A percentile compares a stretch with the other conserved stretches of the same genome.
Evolutionary conservation across 2,888 invertebrate species (phyloP).

Genomic region (Aproaerema taeniolella): DNA sequence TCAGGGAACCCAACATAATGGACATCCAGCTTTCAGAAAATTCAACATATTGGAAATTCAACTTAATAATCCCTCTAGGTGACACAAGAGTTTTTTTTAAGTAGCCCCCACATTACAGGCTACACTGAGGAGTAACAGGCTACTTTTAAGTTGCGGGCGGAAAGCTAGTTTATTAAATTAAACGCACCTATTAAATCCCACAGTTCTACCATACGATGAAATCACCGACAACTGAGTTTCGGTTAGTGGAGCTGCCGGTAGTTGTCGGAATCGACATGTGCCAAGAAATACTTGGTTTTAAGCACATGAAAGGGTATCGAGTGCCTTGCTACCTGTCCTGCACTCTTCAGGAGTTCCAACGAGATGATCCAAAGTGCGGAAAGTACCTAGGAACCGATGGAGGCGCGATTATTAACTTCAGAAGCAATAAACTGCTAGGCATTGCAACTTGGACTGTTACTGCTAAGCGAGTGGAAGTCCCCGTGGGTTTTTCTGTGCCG

Average conservation of each 20-base stretch:
- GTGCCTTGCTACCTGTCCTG: slow-evolving; percentile 56
- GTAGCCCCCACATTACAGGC: no score
- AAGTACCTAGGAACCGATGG: slow-evolving; percentile 46
- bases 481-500: slow-evolving; percentile 47
- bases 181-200: no score
- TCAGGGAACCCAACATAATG: no score
- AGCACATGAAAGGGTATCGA: background rate
- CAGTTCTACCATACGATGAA: no score
- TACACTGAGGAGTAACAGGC: no score
- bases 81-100: no score
- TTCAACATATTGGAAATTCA: no score
- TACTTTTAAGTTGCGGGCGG: no score
- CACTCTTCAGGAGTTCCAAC: slow-evolving; percentile 22
- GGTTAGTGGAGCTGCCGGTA: slow-evolving; percentile 35
- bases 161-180: no score
- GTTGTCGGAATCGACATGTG: slow-evolving; percentile 35
- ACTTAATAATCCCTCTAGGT: no score
- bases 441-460: slow-evolving; percentile 42
- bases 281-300: background rate
- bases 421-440: slow-evolving; percentile 35
- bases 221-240: slow-evolving; percentile 20
- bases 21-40: no score
- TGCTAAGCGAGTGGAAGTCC: slow-evolving; percentile 23
- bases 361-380: slow-evolving; percentile 21
- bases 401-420: slow-evolving; percentile 34